Evolutionary conservation across 2,113 vertebrate genomes (phyloP).

Genomic region (Callionymus lyra): DNA sequence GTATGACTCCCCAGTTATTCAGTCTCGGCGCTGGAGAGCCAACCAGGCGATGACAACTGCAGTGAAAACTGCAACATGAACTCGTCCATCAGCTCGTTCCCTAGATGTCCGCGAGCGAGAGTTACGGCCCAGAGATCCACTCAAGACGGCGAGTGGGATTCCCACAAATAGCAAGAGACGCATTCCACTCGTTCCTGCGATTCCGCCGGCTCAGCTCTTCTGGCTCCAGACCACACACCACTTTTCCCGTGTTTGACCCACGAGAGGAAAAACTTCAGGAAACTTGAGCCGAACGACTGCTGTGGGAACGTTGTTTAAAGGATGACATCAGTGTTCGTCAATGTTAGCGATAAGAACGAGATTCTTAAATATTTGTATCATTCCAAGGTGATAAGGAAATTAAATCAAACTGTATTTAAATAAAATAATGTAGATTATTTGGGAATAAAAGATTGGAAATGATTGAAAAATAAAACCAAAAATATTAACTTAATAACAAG

Average conservation of each 20-base stretch:
- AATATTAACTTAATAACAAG: too few relatives aligned
- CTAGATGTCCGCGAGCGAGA: slow-evolving; percentile 20
- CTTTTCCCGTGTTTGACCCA: slow-evolving; percentile 8
- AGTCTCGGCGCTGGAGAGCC: too few relatives aligned
- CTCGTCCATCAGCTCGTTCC: slow-evolving; percentile 5
- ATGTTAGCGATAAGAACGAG: too few relatives aligned
- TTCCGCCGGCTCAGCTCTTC: slow-evolving; percentile 14
- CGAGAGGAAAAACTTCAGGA: slow-evolving; percentile 13
- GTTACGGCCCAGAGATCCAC: slow-evolving; percentile 11
- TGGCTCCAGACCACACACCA: slow-evolving; percentile 26
- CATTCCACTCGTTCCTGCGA: slow-evolving; percentile 30
- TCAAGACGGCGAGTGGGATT: slow-evolving; percentile 15
- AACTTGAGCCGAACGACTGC: slow-evolving; percentile 17
- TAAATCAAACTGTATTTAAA: background rate
- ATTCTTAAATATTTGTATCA: too few relatives aligned
- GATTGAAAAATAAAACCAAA: too few relatives aligned
- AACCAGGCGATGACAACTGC: too few relatives aligned
- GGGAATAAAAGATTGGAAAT: too few relatives aligned
- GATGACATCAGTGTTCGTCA: background rate
- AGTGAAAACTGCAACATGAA: too few relatives aligned
- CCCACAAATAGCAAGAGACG: slow-evolving; percentile 15
- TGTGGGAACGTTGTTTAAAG: slow-evolving; percentile 2
- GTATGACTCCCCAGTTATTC: too few relatives aligned
- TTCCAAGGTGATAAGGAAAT: too few relatives aligned
- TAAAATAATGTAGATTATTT: too few relatives aligned